Evolutionary conservation across 2,888 invertebrate species (phyloP).

Genomic region (Bombylius discolor): DNA sequence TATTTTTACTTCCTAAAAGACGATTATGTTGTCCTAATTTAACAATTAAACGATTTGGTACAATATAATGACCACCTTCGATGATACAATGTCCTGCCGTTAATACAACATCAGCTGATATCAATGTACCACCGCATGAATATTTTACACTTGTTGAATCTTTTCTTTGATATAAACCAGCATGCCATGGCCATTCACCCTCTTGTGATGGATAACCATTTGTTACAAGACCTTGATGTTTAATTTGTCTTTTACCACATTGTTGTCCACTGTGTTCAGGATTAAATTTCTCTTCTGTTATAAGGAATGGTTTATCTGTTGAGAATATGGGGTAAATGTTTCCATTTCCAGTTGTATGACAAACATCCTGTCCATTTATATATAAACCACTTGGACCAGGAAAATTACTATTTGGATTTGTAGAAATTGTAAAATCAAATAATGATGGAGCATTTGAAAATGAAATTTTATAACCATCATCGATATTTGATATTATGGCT

Average conservation of each 20-base stretch:
- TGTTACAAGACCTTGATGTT: slow-evolving; percentile 24
- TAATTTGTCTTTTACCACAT: slow-evolving; percentile 9
- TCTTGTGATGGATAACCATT: slow-evolving; percentile 28
- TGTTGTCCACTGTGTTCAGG: not conserved
- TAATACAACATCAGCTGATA: slow-evolving; percentile 28
- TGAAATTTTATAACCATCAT: slow-evolving; percentile 5
- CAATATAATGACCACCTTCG: slow-evolving; percentile 22
- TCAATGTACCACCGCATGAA: slow-evolving; percentile 34
- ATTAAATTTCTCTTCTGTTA: not conserved
- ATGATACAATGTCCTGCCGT: slow-evolving; percentile 29
- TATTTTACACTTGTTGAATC: not conserved
- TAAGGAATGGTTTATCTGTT: not conserved
- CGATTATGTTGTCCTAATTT: slow-evolving; percentile 33
- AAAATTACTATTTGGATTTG: slow-evolving; percentile 9
- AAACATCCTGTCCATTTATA: slow-evolving; percentile 10
- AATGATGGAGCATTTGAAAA: slow-evolving; percentile 1
- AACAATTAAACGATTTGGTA: slow-evolving; percentile 23
- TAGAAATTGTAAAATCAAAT: slow-evolving; percentile 5
- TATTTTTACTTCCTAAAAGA: slow-evolving; percentile 25
- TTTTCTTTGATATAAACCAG: slow-evolving; percentile 24
- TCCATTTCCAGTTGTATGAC: not conserved
- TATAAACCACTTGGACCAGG: slow-evolving; percentile 4
- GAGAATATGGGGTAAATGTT: not conserved
- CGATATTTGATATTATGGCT: not conserved
- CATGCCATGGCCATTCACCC: slow-evolving; percentile 39